Conservation (phyloP, 2,797 vertebrate species). For the Sebastes hubbsi region DNA sequence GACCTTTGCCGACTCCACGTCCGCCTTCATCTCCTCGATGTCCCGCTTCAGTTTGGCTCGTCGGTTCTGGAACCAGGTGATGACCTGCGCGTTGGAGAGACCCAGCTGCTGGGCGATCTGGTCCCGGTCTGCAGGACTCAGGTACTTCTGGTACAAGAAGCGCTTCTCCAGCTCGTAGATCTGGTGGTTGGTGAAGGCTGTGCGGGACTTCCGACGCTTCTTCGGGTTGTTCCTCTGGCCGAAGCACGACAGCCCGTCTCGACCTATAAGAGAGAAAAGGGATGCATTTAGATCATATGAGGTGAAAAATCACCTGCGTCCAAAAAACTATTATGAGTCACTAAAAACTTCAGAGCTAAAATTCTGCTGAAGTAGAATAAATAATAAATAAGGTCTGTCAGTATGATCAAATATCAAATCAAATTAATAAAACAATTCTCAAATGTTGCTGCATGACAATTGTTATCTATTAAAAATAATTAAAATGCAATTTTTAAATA, state of each 20-base stretch:
- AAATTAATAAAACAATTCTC: accelerated
- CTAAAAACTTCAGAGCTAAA: neutral
- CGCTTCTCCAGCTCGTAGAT: slow-evolving; percentile 92
- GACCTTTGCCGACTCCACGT: slow-evolving; percentile 91
- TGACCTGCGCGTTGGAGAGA: slow-evolving; percentile 89
- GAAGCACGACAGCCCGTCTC: slow-evolving; percentile 76
- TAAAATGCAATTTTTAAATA: neutral
- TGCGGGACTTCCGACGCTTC: slow-evolving; percentile 90
- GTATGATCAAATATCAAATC: neutral
- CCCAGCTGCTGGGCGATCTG: slow-evolving; percentile 89
- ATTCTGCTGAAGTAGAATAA: neutral
- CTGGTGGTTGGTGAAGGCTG: slow-evolving; percentile 93
- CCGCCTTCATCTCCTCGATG: slow-evolving; percentile 91
- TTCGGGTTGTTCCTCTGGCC: slow-evolving; percentile 82
- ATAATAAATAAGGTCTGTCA: neutral
- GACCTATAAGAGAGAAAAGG: slow-evolving; percentile 5
- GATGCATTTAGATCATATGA: neutral
- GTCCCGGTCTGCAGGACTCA: slow-evolving; percentile 90
- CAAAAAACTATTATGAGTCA: neutral
- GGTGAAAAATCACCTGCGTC: neutral
- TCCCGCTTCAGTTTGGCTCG: slow-evolving; percentile 91
- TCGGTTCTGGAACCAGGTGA: slow-evolving; percentile 94
- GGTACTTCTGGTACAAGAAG: slow-evolving; percentile 91
- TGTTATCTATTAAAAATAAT: neutral
- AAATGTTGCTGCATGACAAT: neutral